Evolutionary conservation across 2,797 vertebrate genomes (phyloP).

Genomic region (Garrulus glandarius): DNA sequence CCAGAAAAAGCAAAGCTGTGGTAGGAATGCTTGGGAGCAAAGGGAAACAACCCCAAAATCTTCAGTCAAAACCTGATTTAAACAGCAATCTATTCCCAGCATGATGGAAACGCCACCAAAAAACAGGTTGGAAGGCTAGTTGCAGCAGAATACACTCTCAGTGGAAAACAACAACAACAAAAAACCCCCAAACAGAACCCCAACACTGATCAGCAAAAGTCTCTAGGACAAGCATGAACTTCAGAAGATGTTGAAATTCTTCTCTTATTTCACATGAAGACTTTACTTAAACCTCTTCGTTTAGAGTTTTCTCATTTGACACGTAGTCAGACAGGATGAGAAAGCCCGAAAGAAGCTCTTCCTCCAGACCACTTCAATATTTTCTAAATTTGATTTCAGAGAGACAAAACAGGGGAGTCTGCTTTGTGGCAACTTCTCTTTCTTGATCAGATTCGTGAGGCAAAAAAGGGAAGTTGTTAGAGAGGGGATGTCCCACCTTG

Average conservation of each 20-base stretch:
- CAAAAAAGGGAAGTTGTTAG: not conserved
- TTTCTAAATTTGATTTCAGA: conserved; percentile 31
- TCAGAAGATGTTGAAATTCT: not conserved
- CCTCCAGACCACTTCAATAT: not conserved
- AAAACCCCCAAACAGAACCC: not conserved
- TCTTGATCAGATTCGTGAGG: not conserved
- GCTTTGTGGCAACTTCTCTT: not conserved
- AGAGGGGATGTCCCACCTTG: not conserved
- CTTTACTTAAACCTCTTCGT: not conserved
- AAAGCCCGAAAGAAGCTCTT: not conserved
- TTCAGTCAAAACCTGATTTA: not conserved
- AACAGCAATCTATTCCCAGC: not conserved
- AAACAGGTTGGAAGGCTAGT: not conserved
- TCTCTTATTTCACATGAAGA: not conserved
- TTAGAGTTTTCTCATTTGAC: not conserved
- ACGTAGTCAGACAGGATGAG: not conserved
- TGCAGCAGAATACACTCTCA: not conserved
- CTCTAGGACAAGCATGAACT: not conserved
- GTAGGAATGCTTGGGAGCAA: not conserved
- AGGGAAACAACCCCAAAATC: not conserved
- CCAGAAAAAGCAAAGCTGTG: not conserved
- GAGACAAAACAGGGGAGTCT: conserved; percentile 6
- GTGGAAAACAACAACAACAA: not conserved
- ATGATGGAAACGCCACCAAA: not conserved
- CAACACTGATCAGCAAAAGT: not conserved